Evolutionary conservation across 2,888 invertebrate genomes (phyloP), one percentile per base, ranked within the genome.

Genomic region (Drosophila antonietae): DNA sequence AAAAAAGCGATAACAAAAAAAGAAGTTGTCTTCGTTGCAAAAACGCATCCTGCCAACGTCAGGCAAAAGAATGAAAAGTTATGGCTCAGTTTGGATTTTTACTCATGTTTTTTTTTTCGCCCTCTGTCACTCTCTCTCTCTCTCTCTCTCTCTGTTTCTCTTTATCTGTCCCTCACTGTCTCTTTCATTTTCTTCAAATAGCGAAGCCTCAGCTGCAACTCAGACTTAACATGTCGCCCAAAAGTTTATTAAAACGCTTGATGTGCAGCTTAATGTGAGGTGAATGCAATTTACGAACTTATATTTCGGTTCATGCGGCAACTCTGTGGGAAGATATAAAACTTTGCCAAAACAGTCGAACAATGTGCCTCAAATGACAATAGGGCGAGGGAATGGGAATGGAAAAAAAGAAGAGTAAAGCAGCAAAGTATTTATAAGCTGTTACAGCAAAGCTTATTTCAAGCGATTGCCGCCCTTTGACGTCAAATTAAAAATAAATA

Each of bases 11-110:
- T 31, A 18, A 46, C 43, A 41, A 53, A 74, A 55, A 18, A 58
- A 59, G 70, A 75, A 73, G 59, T 74, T 86, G 78, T 85, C 87
- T 75, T 86, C 77, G 88, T 62, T 65, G 77, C 69, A 71, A 80
- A 73, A 81, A 65, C 81, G 84, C 87, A 88, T 88, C 81, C 80
- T 73, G 84, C 73, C 72, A 83, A 68, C 72, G 65, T 56, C 64
- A 73, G 63, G 66, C 60, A 69, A 67, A 70, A 64, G 63, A 81
- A 81, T 87, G 84, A 67, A 84, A 87, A 87, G 68, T 87, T 81
- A 78, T 84, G 75, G 67, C 57, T 53, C 35, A 56, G 62, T 66
- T 58, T 8, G 57, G 31, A 58, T 46, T 63, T 68, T 68, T 60
- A 28, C 37, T 46, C 23, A n/a, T 37, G 53, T 31, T 20, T 47